Evolutionary conservation across 2,113 vertebrate species (phyloP), one percentile per base, ranked within the genome.

Genomic region (Pangasianodon hypophthalmus): DNA sequence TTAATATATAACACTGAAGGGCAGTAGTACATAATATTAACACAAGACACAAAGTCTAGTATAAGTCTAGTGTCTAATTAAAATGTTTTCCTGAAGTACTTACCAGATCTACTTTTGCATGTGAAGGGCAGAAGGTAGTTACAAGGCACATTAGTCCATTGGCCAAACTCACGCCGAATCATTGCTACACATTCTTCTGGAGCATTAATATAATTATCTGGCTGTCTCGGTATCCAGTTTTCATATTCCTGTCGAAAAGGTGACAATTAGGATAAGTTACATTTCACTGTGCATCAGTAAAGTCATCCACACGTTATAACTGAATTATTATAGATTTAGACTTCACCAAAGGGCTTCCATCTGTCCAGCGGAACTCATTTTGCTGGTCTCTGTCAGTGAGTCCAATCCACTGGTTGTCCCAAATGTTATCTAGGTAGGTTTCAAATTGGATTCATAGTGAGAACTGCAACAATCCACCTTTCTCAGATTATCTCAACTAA

Each of bases 371-470:
- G 94, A 98, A 99, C 90, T 98, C 96, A 0, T 97, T 97, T 95
- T 98, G 96, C 5, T 98, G 95, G 1, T 96, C 96, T 94, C 95
- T 96, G 94, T 98, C 98, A 8, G 96, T 99, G 19, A 99, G 97
- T 89, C 98, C 98, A 0, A 99, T 97, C 98, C 98, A 99, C 91
- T 99, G 98, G 91, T 99, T 98, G 91, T 98, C 97, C 75, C 97
- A 97, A 2, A 96, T 96, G 0, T 97, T 96, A 91, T 94, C 98
- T 99, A 92, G 60, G 13, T 56, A 54, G 26, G 29, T 71, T 89
- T 41, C 62, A 18, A 87, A 2, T 84, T 62, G 37, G 44, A 79
- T 69, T 71, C 16, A 50, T 82, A 64, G 0, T 69, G 71, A 87
- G 37, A 75, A 88, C 24, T 64, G 18, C 2, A 85, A 79, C 14